phyloP scores from a whole-genome alignment of 2,888 invertebrate genomes.

The Sesia apiformis region DNA sequence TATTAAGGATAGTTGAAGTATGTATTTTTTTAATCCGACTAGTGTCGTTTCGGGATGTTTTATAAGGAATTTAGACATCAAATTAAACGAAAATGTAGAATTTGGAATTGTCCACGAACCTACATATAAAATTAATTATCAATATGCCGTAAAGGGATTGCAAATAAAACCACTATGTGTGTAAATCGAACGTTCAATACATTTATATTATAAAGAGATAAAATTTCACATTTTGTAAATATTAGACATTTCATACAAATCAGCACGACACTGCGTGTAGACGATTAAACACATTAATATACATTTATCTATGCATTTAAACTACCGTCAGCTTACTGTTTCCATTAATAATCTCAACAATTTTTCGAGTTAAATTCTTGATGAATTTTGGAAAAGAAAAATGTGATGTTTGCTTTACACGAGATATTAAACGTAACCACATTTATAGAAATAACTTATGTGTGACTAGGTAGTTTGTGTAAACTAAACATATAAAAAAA shows the following conservation, averaged over 20 bases:
- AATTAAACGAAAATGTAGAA: too few relatives aligned
- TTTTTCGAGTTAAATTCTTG: not conserved
- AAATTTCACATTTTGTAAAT: slow-evolving; percentile 69
- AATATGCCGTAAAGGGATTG: not conserved
- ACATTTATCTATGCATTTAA: slow-evolving; percentile 23
- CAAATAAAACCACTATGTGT: slow-evolving; percentile 25
- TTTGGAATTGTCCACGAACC: too few relatives aligned
- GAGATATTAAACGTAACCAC: not conserved
- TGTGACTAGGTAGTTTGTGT: too few relatives aligned
- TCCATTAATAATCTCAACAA: not conserved
- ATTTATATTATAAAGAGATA: slow-evolving; percentile 71
- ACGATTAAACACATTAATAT: slow-evolving; percentile 37
- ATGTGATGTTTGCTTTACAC: not conserved
- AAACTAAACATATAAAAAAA: too few relatives aligned
- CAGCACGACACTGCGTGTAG: slow-evolving; percentile 37
- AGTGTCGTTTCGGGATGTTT: too few relatives aligned
- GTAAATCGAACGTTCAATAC: slow-evolving; percentile 66
- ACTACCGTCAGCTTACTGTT: not conserved
- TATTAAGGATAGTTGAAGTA: too few relatives aligned
- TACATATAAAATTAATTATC: not conserved
- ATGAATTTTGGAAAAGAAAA: not conserved
- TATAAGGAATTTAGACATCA: too few relatives aligned
- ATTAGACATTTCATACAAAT: slow-evolving; percentile 58
- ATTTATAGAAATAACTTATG: too few relatives aligned
- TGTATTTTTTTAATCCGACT: too few relatives aligned